Evolutionary conservation across 2,797 vertebrate genomes (phyloP), one percentile per base, ranked within the genome.

Genomic region (Valencia hispanica): DNA sequence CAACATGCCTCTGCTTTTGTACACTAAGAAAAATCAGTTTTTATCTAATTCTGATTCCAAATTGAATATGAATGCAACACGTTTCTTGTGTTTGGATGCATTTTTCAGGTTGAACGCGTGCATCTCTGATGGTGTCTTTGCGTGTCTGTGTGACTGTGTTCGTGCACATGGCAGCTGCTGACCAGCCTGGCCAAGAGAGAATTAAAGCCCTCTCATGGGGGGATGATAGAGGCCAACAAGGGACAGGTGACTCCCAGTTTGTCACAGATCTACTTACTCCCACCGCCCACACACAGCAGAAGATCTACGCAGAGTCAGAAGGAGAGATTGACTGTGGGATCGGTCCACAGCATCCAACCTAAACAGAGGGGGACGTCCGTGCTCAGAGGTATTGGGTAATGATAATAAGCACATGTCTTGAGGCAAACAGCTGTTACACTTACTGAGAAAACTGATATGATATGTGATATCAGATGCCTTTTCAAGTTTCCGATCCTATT

Each of bases 211-310:
- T 91, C 88, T 86, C 85, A 1, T 68, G 8, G 84, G 80, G 88
- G 81, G 80, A 86, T 70, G n/a, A 88, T 81, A 73, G 85, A 81
- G 79, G 92, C 91, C 91, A 92, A 90, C 86, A 80, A 90, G 91
- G 87, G 92, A 92, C 91, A 93, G 92, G 91, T 93, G 93, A 93
- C 88, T 93, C 84, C 79, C 84, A 85, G 88, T 88, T 83, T 88
- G 81, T 92, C 86, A 88, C 88, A 93, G 90, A 92, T 93, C 87
- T 89, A 70, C 86, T 92, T 90, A 91, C 92, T 86, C 72, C 47
- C 79, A 59, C 82, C 22, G 72, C 73, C 83, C 84, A 51, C 72
- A 78, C 70, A 72, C 66, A 43, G 47, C 27, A 17, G 34, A 70
- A 48, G 55, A 50, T 57, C 34, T 12, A 66, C 41, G 70, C 22